phyloP scores from a whole-genome alignment of 2,888 invertebrate species.

The Euzophera pinguis region DNA sequence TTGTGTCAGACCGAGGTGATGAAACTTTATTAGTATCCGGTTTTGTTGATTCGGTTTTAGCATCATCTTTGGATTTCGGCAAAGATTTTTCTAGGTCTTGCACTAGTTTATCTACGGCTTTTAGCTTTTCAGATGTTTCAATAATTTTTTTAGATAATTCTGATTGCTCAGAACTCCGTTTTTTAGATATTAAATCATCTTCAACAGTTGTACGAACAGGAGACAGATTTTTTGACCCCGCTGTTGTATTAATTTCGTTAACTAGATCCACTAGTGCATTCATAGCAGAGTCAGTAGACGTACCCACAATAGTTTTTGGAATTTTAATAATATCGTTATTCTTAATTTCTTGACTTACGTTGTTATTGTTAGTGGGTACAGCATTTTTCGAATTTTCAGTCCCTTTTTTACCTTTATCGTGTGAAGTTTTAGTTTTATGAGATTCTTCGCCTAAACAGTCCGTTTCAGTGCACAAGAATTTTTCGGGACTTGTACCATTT shows the following conservation, averaged over 20 bases:
- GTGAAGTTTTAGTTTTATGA: conserved; percentile 48
- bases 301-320: conserved; percentile 31
- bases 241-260: conserved; percentile 37
- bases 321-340: conserved; percentile 37
- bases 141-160: conserved; percentile 74
- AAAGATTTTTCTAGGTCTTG: conserved; percentile 67
- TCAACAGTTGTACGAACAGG: conserved; percentile 41
- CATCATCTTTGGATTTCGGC: conserved; percentile 65
- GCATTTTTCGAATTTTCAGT: conserved; percentile 46
- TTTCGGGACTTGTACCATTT: conserved; percentile 57
- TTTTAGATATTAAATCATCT: conserved; percentile 59
- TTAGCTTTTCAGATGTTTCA: conserved; percentile 73
- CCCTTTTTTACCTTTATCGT: conserved; percentile 60
- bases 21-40: conserved; percentile 50
- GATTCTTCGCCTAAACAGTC: conserved; percentile 70
- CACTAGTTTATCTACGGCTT: conserved; percentile 73
- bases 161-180: conserved; percentile 64
- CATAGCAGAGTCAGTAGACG: conserved; percentile 29
- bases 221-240: conserved; percentile 35
- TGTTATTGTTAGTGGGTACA: conserved; percentile 19
- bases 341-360: conserved; percentile 32
- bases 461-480: conserved; percentile 71
- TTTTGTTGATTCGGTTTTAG: conserved; percentile 49
- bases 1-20: conserved; percentile 61
- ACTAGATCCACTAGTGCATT: conserved; percentile 33